Percentiles rank a stretch among this genome's conserved stretches.
Conservation (phyloP, 2,113 vertebrate species). For the Cyphomyrus discorhynchus region DNA sequence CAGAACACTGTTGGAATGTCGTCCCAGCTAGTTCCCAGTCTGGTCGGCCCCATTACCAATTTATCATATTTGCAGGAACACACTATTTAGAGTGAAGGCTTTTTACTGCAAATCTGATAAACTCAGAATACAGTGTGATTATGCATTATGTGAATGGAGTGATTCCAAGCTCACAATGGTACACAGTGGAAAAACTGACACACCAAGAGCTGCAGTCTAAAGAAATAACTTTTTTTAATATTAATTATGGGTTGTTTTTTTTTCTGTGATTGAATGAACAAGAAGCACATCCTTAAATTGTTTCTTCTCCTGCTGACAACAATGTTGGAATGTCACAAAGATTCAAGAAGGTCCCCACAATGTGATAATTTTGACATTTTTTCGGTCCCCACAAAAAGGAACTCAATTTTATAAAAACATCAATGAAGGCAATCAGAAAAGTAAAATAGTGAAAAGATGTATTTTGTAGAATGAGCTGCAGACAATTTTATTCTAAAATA, state of each 20-base stretch:
- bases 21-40: too few relatives aligned
- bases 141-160: neutral
- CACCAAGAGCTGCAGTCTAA: neutral
- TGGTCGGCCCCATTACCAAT: too few relatives aligned
- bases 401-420: neutral
- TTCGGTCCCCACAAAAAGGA: neutral
- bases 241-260: neutral
- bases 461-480: neutral
- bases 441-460: neutral
- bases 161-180: neutral
- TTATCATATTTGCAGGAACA: too few relatives aligned
- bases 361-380: neutral
- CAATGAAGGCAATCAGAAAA: neutral
- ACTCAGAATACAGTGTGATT: neutral
- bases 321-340: neutral
- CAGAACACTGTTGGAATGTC: neutral
- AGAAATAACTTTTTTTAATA: neutral
- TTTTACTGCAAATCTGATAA: neutral
- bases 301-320: neutral
- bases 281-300: neutral
- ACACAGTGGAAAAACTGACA: neutral
- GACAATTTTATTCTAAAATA: too few relatives aligned
- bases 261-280: neutral
- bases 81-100: too few relatives aligned
- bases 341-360: neutral